Base-by-base conservation (phyloP, 1,140 invertebrate species). In the Hyles euphorbiae region DNA sequence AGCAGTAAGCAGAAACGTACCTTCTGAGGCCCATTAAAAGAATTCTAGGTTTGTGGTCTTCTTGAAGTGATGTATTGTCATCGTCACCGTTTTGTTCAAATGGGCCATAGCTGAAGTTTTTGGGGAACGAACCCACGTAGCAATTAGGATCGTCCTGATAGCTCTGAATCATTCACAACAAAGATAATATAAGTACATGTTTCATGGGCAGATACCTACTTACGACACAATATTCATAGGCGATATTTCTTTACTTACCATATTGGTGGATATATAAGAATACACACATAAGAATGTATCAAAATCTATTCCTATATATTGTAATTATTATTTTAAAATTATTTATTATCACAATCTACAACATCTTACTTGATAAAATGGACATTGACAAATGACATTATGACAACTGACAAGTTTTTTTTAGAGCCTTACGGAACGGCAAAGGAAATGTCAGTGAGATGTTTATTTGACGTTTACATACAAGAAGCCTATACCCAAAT, bases 11-110 rank as follows among this genome's bases (percentile, higher is more conserved):
- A 22, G 22, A 22, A 22, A 22, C 58, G 48, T 73, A 96, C 96
- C 97, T 95, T 81, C 97, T 91, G 34, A 99, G 91, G 9, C 98
- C 98, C 98, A 99, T 99, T 36, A 99, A 89, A 34, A 99, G 87
- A 73, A 99, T 98, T 71, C 97, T 92, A 34, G 98, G 98, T 80
- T 97, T 98, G 74, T 95, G 93, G 77, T 96, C 95, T 49, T 68
- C 91, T 82, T 72, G 90, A 63, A 92, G 79, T 61, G 90, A 91
- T 63, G 90, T 89, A 59, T 91, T 90, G 54, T 91, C 90, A 43
- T 89, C 90, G 66, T 94, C 94, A 0, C 90, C 91, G 66, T 90
- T 89, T 63, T 88, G 87, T 70, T 90, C 96, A 76, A 97, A 97
- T 11, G 93, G 92, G 4, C 95, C 95, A 90, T 98, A 98, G 48